Conservation (phyloP, 2,797 vertebrate species). For the Gobionotothen gibberifrons region DNA sequence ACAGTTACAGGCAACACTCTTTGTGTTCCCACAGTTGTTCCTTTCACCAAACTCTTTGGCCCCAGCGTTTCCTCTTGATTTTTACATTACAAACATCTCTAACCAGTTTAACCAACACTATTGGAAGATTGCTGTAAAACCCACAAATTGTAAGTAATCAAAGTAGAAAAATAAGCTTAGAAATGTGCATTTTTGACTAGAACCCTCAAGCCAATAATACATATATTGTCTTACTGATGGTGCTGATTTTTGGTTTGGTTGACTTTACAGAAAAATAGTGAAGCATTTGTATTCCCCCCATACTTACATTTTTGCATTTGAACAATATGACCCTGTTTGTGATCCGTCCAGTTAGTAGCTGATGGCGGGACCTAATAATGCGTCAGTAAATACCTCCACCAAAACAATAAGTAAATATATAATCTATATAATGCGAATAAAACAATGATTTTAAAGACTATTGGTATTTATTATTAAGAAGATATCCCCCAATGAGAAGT, state of each 20-base stretch:
- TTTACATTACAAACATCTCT: conserved; percentile 14
- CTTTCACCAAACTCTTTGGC: conserved; percentile 13
- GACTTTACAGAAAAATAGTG: not conserved
- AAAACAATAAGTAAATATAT: not conserved
- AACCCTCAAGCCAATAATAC: too few species aligned
- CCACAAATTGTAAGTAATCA: not conserved
- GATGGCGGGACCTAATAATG: not conserved
- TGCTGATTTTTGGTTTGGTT: not conserved
- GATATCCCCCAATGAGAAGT: not conserved
- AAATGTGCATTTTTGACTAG: not conserved
- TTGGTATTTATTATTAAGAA: not conserved
- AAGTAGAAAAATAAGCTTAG: not conserved
- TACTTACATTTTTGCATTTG: not conserved
- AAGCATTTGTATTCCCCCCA: not conserved
- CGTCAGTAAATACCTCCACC: not conserved
- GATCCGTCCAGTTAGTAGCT: not conserved
- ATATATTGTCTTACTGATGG: not conserved
- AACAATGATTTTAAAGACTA: not conserved
- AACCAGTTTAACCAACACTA: conserved; percentile 7
- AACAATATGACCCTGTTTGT: not conserved
- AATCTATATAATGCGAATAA: not conserved
- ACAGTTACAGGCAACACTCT: conserved; percentile 53
- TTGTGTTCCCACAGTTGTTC: conserved; percentile 58
- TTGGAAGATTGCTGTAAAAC: not conserved
- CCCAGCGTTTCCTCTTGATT: not conserved